phyloP scores from a whole-genome alignment of 1,140 invertebrate genomes.

The Rhopalosiphum padi region DNA sequence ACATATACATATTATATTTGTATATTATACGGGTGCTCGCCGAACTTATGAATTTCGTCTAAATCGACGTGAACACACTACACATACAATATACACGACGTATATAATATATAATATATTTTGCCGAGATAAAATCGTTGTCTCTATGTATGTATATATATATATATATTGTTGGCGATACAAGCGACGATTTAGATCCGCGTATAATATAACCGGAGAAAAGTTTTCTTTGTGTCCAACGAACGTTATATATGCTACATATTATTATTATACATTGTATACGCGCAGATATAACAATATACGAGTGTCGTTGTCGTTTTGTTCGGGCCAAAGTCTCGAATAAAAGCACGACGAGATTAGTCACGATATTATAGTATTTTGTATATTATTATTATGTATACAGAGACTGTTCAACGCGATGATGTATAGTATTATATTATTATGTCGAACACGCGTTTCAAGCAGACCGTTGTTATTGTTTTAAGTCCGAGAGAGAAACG shows the following conservation, averaged over 20 bases:
- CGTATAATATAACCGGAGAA: not conserved
- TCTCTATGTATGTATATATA: not conserved
- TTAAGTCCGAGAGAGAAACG: not conserved
- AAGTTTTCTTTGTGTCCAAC: constrained; percentile 15
- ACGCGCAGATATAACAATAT: not conserved
- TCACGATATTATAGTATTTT: not conserved
- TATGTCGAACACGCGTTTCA: not conserved
- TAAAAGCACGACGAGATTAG: not conserved
- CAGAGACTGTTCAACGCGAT: not conserved
- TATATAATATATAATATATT: not conserved
- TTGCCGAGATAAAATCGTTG: not conserved
- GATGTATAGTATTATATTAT: not conserved
- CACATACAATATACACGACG: not conserved
- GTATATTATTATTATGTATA: not conserved
- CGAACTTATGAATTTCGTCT: not conserved
- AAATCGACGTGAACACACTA: not conserved
- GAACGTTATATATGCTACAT: not conserved
- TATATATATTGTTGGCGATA: not conserved
- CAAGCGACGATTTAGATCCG: not conserved
- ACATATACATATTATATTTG: not conserved
- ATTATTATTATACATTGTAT: not conserved
- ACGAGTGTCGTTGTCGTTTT: not conserved
- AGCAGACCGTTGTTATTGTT: not conserved
- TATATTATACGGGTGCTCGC: not conserved
- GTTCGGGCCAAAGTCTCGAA: not conserved